phyloP scores from a whole-genome alignment of 2,797 vertebrate genomes.

The Perodicticus potto region DNA sequence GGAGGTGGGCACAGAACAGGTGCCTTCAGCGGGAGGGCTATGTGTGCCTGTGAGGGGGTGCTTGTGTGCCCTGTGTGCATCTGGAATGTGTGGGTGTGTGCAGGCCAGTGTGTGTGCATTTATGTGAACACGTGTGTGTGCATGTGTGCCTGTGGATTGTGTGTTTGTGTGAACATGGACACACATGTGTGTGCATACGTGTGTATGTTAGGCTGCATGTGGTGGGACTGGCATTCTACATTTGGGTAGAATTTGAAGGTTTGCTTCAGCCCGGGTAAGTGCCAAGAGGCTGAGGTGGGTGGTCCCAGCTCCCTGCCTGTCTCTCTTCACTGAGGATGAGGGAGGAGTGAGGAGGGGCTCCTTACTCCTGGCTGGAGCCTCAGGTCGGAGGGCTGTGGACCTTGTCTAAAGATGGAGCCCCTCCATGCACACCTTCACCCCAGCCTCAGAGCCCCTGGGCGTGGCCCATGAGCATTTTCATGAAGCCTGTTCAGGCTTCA shows the following conservation, averaged over 20 bases:
- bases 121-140: too few species aligned
- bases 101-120: neutral
- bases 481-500: too few species aligned
- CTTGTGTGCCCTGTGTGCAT: neutral
- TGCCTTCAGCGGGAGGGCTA: neutral
- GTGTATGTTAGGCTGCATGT: too few species aligned
- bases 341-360: neutral
- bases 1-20: neutral
- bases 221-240: neutral
- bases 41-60: fast-evolving
- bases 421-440: neutral
- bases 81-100: neutral
- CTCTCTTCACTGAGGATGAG: neutral
- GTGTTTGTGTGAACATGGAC: too few species aligned
- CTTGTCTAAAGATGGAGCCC: neutral
- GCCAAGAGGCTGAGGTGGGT: neutral
- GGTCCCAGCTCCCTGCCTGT: neutral
- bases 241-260: neutral
- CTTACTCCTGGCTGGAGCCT: neutral
- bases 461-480: neutral
- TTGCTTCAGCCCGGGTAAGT: neutral
- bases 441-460: neutral
- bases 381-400: neutral
- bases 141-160: neutral
- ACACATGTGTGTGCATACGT: too few species aligned